Evolutionary conservation across 92 coral and sea anemone genomes (phyloP), one percentile per base, ranked within the genome.

Genomic region (Epizoanthus rinbou): DNA sequence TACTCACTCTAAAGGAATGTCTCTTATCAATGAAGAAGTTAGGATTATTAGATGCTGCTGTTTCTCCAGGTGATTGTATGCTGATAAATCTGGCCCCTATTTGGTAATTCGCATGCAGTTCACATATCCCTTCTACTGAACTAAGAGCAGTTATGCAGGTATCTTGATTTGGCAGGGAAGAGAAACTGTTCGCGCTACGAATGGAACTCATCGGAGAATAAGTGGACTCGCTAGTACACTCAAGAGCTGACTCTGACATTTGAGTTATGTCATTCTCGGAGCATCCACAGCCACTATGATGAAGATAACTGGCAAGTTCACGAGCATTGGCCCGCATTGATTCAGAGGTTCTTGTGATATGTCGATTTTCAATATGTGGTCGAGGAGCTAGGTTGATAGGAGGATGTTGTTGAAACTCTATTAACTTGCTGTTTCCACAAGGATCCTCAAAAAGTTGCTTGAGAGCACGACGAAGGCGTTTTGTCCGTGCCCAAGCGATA

Each of bases 321-420:
- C 10, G 25, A 8, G 18, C 64, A 21, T 18, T 18, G 1, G 8
- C 24, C 64, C 64, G 21, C 21, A 59, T 59, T n/a, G 64, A 59
- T 21, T 59, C 64, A 3, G 64, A 18, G 7, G 2, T 18, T 59
- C 24, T 16, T 59, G 9, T n/a, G 8, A 59, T 59, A 5, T 59
- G 8, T 7, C 64, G 21, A 59, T 59, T 21, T 21, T 18, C 21
- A 59, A 59, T 18, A 7, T 10, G 22, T 24, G 64, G 64, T 18
- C 64, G 64, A 18, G 64, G 64, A 59, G 64, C 10, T 18, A 59
- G 64, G 15, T 59, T 59, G 25, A 59, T 59, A 1, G 64, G 64
- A 59, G 64, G 64, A 21, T 59, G 64, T 59, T 15, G 64, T 17
- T 75, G 81, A 31, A 75, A 75, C 15, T 75, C 68, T 2, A 75